Conservation (phyloP, 2,797 vertebrate genomes). For the Cynopterus sphinx region DNA sequence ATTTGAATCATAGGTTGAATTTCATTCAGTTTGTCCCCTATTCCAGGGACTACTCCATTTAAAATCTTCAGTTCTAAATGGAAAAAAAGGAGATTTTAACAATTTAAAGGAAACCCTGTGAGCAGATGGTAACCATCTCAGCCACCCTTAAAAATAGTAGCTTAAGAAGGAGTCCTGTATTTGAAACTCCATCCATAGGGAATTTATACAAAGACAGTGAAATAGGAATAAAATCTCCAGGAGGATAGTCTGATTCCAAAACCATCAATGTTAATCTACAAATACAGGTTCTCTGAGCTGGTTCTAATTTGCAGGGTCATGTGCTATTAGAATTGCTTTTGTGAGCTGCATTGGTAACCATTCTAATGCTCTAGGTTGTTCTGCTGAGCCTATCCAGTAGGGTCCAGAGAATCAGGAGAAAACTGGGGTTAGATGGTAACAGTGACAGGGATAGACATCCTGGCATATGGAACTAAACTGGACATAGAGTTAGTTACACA, state of each 20-base stretch:
- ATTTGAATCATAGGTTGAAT: conserved; percentile 33
- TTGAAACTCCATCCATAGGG: conserved; percentile 18
- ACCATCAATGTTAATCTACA: not conserved
- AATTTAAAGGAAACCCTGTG: conserved; percentile 36
- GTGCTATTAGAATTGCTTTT: not conserved
- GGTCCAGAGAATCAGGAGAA: not conserved
- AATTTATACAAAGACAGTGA: not conserved
- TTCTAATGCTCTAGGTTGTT: not conserved
- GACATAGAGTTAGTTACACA: not conserved
- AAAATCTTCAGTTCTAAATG: conserved; percentile 33
- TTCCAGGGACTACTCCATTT: not conserved
- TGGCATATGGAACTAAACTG: not conserved
- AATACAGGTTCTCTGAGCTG: not conserved
- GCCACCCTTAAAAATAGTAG: not conserved
- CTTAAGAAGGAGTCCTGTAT: conserved; percentile 29
- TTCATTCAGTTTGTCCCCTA: conserved; percentile 38
- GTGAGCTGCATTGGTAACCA: not conserved
- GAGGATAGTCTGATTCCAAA: not conserved
- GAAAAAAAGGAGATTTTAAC: conserved; percentile 17
- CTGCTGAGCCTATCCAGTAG: not conserved
- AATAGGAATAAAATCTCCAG: not conserved
- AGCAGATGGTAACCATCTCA: conserved; percentile 45
- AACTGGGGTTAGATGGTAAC: not conserved
- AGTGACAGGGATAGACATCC: not conserved
- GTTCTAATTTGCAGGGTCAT: not conserved